These are phyloP conservation scores for Ifrita kowaldi DNA, from an alignment of 2,113 vertebrate species.

Conservation along the genomic window DNA sequence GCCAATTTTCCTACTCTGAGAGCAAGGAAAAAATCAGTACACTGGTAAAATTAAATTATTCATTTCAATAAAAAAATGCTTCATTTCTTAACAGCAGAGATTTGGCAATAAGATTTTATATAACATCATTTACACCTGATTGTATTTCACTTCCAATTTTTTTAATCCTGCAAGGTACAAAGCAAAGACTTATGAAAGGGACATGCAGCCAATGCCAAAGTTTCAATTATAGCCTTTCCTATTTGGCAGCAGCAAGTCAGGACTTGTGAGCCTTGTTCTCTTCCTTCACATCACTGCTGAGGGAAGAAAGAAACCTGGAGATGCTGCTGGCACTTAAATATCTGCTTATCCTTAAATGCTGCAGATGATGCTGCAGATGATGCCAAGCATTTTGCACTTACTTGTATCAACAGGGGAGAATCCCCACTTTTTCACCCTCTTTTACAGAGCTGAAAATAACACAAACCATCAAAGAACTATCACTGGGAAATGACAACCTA, in stretches of 20 bases:
- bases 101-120: slow-evolving; percentile 13
- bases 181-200: not conserved
- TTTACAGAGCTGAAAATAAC: not conserved
- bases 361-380: not conserved
- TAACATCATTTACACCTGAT: not conserved
- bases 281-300: not conserved
- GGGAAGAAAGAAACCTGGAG: not conserved
- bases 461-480: not conserved
- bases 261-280: not conserved
- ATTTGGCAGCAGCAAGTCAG: not conserved
- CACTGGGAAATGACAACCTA: not conserved
- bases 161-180: slow-evolving; percentile 14
- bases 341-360: not conserved
- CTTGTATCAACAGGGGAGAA: not conserved
- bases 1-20: not conserved
- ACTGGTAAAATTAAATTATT: not conserved
- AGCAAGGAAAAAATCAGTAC: not conserved
- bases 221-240: not conserved
- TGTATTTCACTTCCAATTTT: not conserved
- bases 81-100: slow-evolving; percentile 20
- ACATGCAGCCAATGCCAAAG: not conserved
- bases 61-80: not conserved
- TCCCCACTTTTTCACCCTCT: not conserved
- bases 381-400: not conserved
- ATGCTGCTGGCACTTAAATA: not conserved